Base-by-base conservation (phyloP, 1,140 invertebrate species). In the Ooceraea biroi region DNA sequence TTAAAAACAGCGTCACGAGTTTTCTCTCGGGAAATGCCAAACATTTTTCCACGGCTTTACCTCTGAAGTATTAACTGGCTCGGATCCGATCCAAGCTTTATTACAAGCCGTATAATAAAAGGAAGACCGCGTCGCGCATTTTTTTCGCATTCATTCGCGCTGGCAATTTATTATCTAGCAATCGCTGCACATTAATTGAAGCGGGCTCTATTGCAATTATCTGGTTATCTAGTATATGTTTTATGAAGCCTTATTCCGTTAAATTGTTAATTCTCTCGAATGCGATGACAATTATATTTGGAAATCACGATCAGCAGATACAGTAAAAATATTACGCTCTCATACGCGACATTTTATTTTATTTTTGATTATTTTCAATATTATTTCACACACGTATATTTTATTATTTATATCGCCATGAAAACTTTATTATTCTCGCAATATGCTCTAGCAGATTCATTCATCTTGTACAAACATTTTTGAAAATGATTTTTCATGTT, bases 1-100 rank as follows among this genome's bases (percentile, higher is more conserved):
- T 77, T 77, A 25, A 77, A 77, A 77, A 66, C 74, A 66, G 30
- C 73, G 8, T 19, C 27, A 41, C 46, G 44, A 1, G 22, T 12
- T 36, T 74, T 61, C 22, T n/a, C 57, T 46, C n/a, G 14, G 14
- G 0, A 77, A 66, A 77, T 41, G 0, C 19, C 74, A 17, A 65
- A 65, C 48, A 55, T 77, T 77, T 77, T 73, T 77, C 30, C 63
- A 52, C 5, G 1, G 19, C 60, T 66, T 17, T 22, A 12, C 19
- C 27, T 65, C 27, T 77, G 58, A 25, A 66, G 27, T 77, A 77
- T 77, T 66, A 55, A 66, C 30, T 66, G 48, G 14, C 14, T 7
- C 36, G 46, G 60, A 65, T 30, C 44, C 1, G n/a, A 48, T 77
- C 8, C 30, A n/a, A 41, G 74, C 46, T 77, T 77, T 66, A 77